Base-by-base conservation (phyloP, 1,140 invertebrate genomes). In the Aphis craccivora region DNA sequence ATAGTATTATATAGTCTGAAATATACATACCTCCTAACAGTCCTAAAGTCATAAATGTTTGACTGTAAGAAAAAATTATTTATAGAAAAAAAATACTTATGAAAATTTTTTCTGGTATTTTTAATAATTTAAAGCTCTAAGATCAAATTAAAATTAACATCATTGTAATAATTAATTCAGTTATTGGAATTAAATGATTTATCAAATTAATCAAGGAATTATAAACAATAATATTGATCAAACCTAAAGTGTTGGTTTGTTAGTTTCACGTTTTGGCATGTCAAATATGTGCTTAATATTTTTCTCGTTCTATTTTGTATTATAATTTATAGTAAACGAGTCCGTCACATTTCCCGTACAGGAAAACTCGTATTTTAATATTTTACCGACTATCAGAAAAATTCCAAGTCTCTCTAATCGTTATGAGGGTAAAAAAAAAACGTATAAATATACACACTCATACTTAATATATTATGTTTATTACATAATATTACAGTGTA, bases 271-370 rank as follows among this genome's bases (percentile, higher is more conserved):
- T 76, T 76, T n/a, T 14, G 18, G 6, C 11, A n/a, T n/a, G 11
- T 67, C 30, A 67, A 14, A 67, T n/a, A 18, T 76, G 30, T 76
- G 14, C n/a, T n/a, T 6, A 18, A 14, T 76, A 67, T 67, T n/a
- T 76, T 76, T 76, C 60, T 76, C 60, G 14, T n/a, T 14, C 30
- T 4, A n/a, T n/a, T 76, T 18, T 76, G 18, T 76, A n/a, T 76
- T 76, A 18, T 76, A 76, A 76, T 76, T 76, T 76, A 76, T 76
- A 76, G n/a, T n/a, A 76, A 76, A 76, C 60, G 60, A 76, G n/a
- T 14, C 60, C 60, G 30, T 76, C 60, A 76, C 55, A 18, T 35
- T 76, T 76, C 60, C 30, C 60, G 30, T 76, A 4, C 60, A n/a
- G 60, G 18, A 76, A 76, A 76, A 76, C 25, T 60, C 55, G 60